These are phyloP conservation scores for Drosophila simulans DNA, from an alignment of 1,140 invertebrate genomes.

Conservation along the genomic window DNA sequence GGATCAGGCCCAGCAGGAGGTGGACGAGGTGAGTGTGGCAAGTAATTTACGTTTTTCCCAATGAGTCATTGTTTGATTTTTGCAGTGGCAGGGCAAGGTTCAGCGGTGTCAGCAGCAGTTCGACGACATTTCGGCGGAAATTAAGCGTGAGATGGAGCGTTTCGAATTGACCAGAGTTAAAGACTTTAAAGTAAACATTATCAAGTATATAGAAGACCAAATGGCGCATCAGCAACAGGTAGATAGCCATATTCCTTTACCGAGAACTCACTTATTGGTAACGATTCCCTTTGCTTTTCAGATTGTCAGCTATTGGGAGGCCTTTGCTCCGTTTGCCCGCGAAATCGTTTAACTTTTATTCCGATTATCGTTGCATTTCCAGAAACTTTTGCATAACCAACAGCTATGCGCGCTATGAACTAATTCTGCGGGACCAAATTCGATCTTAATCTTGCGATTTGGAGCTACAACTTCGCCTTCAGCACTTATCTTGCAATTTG, in stretches of 20 bases:
- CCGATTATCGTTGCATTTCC: conserved; percentile 48
- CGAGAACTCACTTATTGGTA: not conserved
- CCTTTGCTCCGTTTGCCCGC: conserved; percentile 96
- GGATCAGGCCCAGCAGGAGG: conserved; percentile 94
- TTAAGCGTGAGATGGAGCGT: conserved; percentile 97
- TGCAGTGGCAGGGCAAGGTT: conserved; percentile 97
- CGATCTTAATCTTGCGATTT: conserved; percentile 46
- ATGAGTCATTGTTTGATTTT: not conserved
- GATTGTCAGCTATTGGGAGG: conserved; percentile 98
- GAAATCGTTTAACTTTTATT: conserved; percentile 87
- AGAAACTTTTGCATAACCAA: conserved; percentile 27
- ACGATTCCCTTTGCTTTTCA: conserved; percentile 78
- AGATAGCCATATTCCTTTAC: not conserved
- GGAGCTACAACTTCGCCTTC: conserved; percentile 48
- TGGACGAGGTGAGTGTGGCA: conserved; percentile 90
- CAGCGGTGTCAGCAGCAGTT: conserved; percentile 98
- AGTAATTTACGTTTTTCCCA: not conserved
- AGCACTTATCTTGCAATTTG: conserved; percentile 48
- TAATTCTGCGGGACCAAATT: conserved; percentile 71
- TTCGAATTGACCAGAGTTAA: conserved; percentile 95
- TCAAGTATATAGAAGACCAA: conserved; percentile 97
- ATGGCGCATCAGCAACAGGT: conserved; percentile 98
- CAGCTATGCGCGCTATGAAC: conserved; percentile 44
- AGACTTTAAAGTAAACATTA: conserved; percentile 95
- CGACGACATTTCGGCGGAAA: conserved; percentile 97